Evolutionary conservation across 2,113 vertebrate genomes (phyloP).

Genomic region (Prunella himalayana): DNA sequence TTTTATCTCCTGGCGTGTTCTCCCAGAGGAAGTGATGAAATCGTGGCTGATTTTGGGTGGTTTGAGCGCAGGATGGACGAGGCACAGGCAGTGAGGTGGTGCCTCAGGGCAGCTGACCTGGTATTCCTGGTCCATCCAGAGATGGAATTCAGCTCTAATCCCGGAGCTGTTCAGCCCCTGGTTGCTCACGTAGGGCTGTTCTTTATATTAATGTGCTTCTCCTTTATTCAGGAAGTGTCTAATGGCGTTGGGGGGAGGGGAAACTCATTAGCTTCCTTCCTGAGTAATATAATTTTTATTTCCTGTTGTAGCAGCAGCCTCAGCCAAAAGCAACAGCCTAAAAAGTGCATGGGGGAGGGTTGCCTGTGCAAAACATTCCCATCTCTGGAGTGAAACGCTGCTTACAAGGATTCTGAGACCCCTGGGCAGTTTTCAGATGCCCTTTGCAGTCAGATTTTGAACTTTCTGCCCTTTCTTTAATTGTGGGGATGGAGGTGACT

Average conservation of each 20-base stretch:
- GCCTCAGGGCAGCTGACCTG: not conserved
- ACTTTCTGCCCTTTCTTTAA: not conserved
- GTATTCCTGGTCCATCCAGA: not conserved
- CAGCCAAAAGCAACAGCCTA: conserved; percentile 60
- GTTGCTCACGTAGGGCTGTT: conserved; percentile 27
- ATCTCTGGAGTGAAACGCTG: not conserved
- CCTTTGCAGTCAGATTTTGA: not conserved
- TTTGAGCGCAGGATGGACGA: not conserved
- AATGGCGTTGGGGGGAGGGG: conserved; percentile 83
- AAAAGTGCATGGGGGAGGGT: not conserved
- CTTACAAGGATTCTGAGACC: not conserved
- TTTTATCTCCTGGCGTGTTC: not conserved
- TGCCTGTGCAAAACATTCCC: conserved; percentile 7
- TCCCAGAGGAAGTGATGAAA: conserved; percentile 17
- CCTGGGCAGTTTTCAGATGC: not conserved
- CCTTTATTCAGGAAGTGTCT: conserved; percentile 87
- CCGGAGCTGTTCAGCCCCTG: not conserved
- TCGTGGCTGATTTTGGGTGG: not conserved
- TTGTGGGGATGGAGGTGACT: not conserved
- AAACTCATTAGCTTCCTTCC: conserved; percentile 81
- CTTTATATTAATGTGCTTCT: conserved; percentile 69
- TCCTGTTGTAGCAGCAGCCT: conserved; percentile 77
- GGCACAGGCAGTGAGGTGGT: not conserved
- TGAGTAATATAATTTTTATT: conserved; percentile 82
- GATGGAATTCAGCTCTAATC: conserved; percentile 15